These are phyloP conservation scores for Lordiphosa collinella DNA, from an alignment of 1,140 invertebrate genomes.

Conservation along the genomic window DNA sequence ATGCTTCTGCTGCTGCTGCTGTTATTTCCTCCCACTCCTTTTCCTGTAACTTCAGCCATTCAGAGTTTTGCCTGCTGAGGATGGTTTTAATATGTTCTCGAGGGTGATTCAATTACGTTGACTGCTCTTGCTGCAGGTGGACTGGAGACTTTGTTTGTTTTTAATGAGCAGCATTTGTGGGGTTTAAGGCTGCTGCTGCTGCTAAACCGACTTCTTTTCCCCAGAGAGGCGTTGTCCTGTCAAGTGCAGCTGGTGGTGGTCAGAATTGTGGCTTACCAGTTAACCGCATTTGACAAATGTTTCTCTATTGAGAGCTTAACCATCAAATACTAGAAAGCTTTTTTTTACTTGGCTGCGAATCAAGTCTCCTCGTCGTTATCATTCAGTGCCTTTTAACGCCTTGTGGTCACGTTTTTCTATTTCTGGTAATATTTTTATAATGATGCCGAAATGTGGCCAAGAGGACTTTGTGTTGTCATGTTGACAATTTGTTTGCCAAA, in stretches of 20 bases:
- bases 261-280: slow-evolving; percentile 47
- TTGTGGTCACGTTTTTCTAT: slow-evolving; percentile 70
- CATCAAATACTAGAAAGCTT: neutral
- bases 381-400: slow-evolving; percentile 38
- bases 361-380: neutral
- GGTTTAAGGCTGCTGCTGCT: slow-evolving; percentile 52
- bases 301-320: slow-evolving; percentile 18
- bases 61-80: slow-evolving; percentile 19
- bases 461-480: slow-evolving; percentile 15
- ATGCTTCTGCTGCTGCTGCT: slow-evolving; percentile 10
- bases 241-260: slow-evolving; percentile 46
- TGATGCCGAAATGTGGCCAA: slow-evolving; percentile 37
- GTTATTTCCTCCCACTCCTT: neutral
- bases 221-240: slow-evolving; percentile 26
- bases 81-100: slow-evolving; percentile 75
- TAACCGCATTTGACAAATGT: slow-evolving; percentile 50
- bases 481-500: slow-evolving; percentile 54
- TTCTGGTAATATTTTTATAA: slow-evolving; percentile 73
- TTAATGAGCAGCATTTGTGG: slow-evolving; percentile 46
- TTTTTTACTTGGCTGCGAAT: neutral
- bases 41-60: slow-evolving; percentile 6
- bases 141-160: slow-evolving; percentile 27
- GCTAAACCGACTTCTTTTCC: slow-evolving; percentile 1
- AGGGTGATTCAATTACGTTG: slow-evolving; percentile 76
- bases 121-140: slow-evolving; percentile 44